Evolutionary conservation across 2,113 vertebrate genomes (phyloP).

Genomic region (Cardinalis cardinalis): DNA sequence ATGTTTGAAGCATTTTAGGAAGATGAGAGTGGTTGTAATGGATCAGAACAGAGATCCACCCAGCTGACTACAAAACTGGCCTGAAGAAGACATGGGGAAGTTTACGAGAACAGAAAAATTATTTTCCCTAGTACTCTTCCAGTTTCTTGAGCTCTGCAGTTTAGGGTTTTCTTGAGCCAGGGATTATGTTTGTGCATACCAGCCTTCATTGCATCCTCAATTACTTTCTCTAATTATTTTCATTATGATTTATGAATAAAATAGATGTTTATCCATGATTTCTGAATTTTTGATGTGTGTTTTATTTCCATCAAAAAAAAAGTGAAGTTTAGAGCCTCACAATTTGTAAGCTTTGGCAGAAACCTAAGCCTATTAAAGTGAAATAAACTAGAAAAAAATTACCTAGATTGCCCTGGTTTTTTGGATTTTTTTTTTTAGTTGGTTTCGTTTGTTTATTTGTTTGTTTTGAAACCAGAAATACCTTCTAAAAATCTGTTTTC

Average conservation of each 20-base stretch:
- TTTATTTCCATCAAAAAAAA: neutral
- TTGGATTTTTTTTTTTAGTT: neutral
- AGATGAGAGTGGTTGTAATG: neutral
- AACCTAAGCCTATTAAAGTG: neutral
- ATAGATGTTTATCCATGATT: neutral
- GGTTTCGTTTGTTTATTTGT: accelerated
- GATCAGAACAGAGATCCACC: neutral
- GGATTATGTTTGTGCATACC: neutral
- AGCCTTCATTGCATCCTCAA: neutral
- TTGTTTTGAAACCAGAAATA: neutral
- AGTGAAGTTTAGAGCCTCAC: neutral
- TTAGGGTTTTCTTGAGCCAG: neutral
- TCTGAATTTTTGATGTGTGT: neutral
- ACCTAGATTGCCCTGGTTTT: neutral
- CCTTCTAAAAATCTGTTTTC: neutral
- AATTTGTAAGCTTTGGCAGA: neutral
- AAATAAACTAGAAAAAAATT: neutral
- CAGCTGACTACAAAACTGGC: neutral
- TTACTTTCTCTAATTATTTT: neutral
- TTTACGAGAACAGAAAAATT: neutral
- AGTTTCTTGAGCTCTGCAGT: neutral
- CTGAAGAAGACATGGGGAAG: neutral
- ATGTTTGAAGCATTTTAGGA: neutral
- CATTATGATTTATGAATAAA: neutral
- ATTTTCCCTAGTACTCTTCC: neutral